Base-by-base conservation (phyloP, 2,113 vertebrate species). In the Serinus canaria region DNA sequence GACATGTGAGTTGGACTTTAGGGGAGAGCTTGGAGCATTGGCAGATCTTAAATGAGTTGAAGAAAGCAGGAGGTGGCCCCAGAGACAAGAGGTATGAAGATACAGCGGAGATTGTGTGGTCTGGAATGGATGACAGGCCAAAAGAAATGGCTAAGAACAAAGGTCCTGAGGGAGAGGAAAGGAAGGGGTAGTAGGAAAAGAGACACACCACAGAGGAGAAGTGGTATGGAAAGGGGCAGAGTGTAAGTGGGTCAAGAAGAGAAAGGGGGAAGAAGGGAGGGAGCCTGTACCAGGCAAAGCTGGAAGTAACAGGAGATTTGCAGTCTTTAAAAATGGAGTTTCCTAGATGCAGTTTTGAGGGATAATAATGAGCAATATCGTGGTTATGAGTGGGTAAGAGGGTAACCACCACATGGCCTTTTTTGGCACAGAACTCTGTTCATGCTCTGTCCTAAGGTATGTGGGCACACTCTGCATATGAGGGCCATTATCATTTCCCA, bases 41-140 rank as follows among this genome's bases (percentile, higher is more conserved):
- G 9, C 62, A 64, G 62, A 60, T 23, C 43, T 55, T 74, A 17
- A 43, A 67, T 41, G 28, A 30, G 47, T 37, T 46, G 59, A 81
- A 67, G 31, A 41, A 75, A 78, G 18, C 8, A 52, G 31, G 50
- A 77, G 17, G 30, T 21, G 5, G 3, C 47, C n/a, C 16, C 14
- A 44, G 13, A 35, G 25, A 70, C n/a, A 44, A 69, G 27, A n/a
- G 7, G 2, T 55, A 8, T 7, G 31, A 67, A 68, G 27, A 17
- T 28, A 23, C 4, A 31, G 24, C n/a, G 37, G 81, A 78, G 64
- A 35, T 10, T 17, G 5, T 17, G 24, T 0, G 0, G 10, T 44
- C 31, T 60, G 37, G 20, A 76, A 16, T 64, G 49, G 73, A 27
- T 49, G 15, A 41, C 2, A 75, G 41, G 25, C 41, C 41, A 43